phyloP scores from a whole-genome alignment of 2,113 vertebrate genomes.

The Galbula dea region DNA sequence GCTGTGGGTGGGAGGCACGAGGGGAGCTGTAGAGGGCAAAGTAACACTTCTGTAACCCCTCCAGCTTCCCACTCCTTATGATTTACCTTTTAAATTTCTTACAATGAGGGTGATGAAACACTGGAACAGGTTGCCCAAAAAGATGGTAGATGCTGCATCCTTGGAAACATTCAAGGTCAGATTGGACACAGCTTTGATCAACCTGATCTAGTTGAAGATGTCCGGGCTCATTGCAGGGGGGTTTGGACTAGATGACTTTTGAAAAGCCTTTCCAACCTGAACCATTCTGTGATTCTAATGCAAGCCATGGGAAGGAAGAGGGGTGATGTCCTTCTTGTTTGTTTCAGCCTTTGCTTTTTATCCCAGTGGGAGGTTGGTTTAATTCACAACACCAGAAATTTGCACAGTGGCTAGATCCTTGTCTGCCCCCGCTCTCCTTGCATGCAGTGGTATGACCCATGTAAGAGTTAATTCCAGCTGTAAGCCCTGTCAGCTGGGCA shows the following conservation, averaged over 20 bases:
- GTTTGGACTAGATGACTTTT: not conserved
- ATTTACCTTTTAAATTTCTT: not conserved
- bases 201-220: not conserved
- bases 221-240: not conserved
- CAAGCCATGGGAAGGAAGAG: not conserved
- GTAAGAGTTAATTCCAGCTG: not conserved
- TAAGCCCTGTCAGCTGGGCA: not conserved
- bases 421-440: not conserved
- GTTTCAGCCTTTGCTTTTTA: not conserved
- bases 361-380: not conserved
- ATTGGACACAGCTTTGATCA: not conserved
- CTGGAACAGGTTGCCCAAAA: not conserved
- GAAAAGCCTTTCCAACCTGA: not conserved
- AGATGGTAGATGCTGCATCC: not conserved
- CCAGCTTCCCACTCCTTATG: not conserved
- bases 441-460: accelerated
- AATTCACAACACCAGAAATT: not conserved
- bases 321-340: not conserved
- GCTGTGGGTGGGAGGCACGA: not conserved
- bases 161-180: not conserved
- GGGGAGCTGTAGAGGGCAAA: not conserved
- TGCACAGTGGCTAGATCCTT: not conserved
- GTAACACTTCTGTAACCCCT: not conserved
- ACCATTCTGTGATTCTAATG: not conserved
- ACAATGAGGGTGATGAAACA: not conserved